Evolutionary conservation across 2,797 vertebrate species (phyloP), one percentile per base, ranked within the genome.

Genomic region (Squalus acanthias): DNA sequence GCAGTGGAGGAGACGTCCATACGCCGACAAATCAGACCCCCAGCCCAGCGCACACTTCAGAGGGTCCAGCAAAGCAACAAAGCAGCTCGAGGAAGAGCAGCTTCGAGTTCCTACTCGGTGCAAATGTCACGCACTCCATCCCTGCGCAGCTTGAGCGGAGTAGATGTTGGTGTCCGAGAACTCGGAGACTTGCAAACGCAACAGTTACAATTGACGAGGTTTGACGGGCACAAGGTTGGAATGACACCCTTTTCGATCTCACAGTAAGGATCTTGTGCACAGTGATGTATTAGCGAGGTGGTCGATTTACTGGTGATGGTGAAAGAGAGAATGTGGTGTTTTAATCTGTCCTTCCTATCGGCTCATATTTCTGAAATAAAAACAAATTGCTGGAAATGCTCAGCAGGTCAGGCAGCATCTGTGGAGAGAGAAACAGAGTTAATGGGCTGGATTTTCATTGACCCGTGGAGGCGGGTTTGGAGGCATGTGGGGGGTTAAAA

Each of bases 1-100:
- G 24, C 10, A 5, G 0, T 33, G 13, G 94, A 53, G 50, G 70
- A 74, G 46, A 17, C 15, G 17, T 22, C 69, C 50, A 29, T 8
- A 2, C 70, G 69, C 5, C 72, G 91, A 57, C 22, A n/a, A 3
- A 50, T 95, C 50, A 53, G 94, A 22, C 94, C 94, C 29, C 94
- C 94, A 9, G 94, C 94, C 15, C 94, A 95, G 53, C 94, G 94
- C 70, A 95, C 70, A 1, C 70, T 95, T 70, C 94, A 95, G 50
- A 95, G 94, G 17, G 50, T 95, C 46, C 94, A 76, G 50, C 91
- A 93, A 69, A 39, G 1, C 63, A 57, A 4, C 26, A 95, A 60
- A n/a, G 13, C 0, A 15, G 0, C 17, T n/a, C 94, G 50, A 9
- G 94, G 53, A 76, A 95, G 50, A 95, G 0, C 6, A 3, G 12